Evolutionary conservation across 1,140 invertebrate genomes (phyloP).

Genomic region (Psix sp.): DNA sequence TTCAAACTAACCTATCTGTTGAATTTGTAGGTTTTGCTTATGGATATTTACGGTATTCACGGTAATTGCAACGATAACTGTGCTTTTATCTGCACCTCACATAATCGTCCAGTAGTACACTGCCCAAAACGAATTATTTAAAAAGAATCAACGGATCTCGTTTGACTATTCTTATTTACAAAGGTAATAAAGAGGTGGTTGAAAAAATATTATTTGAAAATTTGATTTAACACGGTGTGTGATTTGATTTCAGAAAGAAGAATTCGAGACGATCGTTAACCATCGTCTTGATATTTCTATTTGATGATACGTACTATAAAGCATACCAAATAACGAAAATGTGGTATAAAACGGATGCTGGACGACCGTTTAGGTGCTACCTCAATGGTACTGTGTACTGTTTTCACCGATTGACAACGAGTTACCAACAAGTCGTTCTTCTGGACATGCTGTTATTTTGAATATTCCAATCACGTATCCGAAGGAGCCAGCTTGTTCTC

Average conservation of each 20-base stretch:
- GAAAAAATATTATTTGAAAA: no score
- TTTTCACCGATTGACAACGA: constrained; percentile 58
- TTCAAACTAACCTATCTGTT: no score
- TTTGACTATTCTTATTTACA: constrained; percentile 39
- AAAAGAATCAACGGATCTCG: constrained; percentile 32
- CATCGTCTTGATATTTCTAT: constrained; percentile 31
- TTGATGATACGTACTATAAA: constrained; percentile 38
- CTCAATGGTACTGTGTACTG: constrained; percentile 58
- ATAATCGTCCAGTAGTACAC: constrained; percentile 93
- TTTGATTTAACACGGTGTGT: no score
- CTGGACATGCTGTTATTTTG: constrained; percentile 41
- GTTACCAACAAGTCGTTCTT: constrained; percentile 55
- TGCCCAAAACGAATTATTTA: constrained; percentile 58
- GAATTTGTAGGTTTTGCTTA: constrained; percentile 94
- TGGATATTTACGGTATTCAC: constrained; percentile 98
- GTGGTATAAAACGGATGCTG: constrained; percentile 53
- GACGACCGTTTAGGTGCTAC: constrained; percentile 56
- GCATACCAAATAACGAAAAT: constrained; percentile 40
- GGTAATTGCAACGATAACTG: constrained; percentile 94
- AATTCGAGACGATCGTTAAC: constrained; percentile 40
- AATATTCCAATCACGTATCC: constrained; percentile 39
- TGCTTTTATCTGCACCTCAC: constrained; percentile 95
- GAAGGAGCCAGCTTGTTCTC: constrained; percentile 41
- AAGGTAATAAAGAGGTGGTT: constrained; percentile 53
- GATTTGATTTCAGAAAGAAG: constrained; percentile 5